Base-by-base conservation (phyloP, 2,888 invertebrate genomes). In the Macrosoma leucophasiata region DNA sequence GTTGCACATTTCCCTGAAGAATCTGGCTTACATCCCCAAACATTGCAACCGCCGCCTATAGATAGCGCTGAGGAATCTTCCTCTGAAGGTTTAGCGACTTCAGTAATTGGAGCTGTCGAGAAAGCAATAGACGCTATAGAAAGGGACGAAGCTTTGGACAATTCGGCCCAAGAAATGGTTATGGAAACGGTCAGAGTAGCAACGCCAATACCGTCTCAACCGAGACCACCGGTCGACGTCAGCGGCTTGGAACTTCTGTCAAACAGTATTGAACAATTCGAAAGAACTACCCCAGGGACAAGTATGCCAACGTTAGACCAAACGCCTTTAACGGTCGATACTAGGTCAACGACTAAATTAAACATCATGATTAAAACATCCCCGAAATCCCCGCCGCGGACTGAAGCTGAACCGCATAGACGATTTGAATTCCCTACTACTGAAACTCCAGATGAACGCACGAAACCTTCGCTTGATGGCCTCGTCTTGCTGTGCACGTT, bases 201-300 rank as follows among this genome's bases (percentile, higher is more conserved):
- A 4, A 71, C 79, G 1, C 41, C 69, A 2, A 52, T 58, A n/a
- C 58, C 54, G 3, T 4, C 36, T 9, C 25, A 43, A 4, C 18
- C 50, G 1, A 53, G 68, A 14, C 62, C 65, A 1, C 63, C 67
- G 9, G 90, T 92, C 1, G 94, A 94, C 60, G 75, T 94, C 4
- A 93, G 93, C 48, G 95, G 95, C 0, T 71, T 95, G 17, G 93
- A 95, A 62, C 70, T 95, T 21, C 67, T 95, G 13, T 94, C 94
- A 0, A 94, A 94, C 55, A 94, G 94, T 61, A 94, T 95, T 39
- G 93, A 91, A 34, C 92, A 93, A 52, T 90, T 91, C 49, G 91
- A 91, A 55, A 86, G 87, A 31, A 78, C 79, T 0, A 79, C 74
- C 22, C 67, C 84, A 9, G 64, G 70, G 8, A 69, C 60, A 17